Conservation (phyloP, 2,888 invertebrate species). For the Anodontia alba region DNA sequence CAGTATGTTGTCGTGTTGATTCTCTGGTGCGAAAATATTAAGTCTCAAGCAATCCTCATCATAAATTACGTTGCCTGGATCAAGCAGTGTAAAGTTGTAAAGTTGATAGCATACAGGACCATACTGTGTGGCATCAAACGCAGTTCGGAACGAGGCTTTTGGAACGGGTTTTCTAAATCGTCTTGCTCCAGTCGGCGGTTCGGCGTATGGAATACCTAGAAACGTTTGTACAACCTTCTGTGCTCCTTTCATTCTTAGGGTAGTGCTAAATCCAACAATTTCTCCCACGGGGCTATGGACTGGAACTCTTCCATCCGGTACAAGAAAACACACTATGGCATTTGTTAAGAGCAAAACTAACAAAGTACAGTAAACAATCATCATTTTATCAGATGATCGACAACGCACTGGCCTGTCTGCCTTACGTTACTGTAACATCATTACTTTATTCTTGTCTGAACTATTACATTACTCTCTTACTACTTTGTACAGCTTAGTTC, state of each 20-base stretch:
- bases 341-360: too few species aligned
- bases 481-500: too few species aligned
- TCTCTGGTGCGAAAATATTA: not conserved
- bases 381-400: too few species aligned
- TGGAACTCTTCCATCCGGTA: not conserved
- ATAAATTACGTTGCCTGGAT: not conserved
- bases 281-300: not conserved
- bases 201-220: not conserved
- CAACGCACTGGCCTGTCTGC: too few species aligned
- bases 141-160: not conserved
- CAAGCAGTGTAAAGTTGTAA: not conserved
- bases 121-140: conserved; percentile 45
- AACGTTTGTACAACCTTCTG: not conserved
- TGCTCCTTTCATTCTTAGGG: not conserved
- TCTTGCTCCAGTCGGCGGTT: not conserved
- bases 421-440: too few species aligned
- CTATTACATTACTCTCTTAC: too few species aligned
- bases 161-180: not conserved
- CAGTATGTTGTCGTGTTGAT: not conserved
- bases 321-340: not conserved
- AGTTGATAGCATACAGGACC: conserved; percentile 38
- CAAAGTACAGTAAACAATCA: too few species aligned
- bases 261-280: conserved; percentile 2
- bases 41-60: not conserved
- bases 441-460: too few species aligned